Conservation (phyloP, 2,888 invertebrate genomes). For the Noctuana brunneofusca region DNA sequence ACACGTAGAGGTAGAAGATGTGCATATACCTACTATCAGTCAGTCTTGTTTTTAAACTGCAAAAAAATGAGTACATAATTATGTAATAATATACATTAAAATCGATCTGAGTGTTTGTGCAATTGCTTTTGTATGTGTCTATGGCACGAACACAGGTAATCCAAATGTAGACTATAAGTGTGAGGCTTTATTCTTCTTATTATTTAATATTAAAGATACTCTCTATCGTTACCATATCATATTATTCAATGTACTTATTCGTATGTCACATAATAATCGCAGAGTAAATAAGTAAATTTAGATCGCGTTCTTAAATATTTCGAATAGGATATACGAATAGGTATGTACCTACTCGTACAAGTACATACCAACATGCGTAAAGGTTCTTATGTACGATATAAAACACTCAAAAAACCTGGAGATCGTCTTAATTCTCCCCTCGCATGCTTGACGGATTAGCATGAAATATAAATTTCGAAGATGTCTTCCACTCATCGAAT, state of each 20-base stretch:
- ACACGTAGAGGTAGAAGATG: not conserved
- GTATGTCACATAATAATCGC: not conserved
- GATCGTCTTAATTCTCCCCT: conserved; percentile 31
- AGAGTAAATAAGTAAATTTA: conserved; percentile 4
- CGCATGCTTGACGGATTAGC: conserved; percentile 24
- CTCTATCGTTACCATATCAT: too few relatives aligned
- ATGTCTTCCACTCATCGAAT: conserved; percentile 40
- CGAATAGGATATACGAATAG: not conserved
- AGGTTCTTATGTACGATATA: conserved; percentile 10
- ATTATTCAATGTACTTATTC: not conserved
- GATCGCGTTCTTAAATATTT: conserved; percentile 12
- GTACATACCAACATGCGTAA: not conserved
- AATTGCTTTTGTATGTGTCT: too few relatives aligned
- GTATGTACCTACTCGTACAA: not conserved
- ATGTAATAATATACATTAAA: too few relatives aligned
- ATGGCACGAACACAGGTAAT: too few relatives aligned
- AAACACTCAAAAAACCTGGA: conserved; percentile 29
- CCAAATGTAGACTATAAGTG: too few relatives aligned
- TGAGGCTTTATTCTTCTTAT: too few relatives aligned
- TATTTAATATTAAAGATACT: too few relatives aligned
- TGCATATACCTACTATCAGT: not conserved
- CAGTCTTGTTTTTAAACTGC: not conserved
- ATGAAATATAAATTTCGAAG: conserved; percentile 37
- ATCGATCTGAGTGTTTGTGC: too few relatives aligned
- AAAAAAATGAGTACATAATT: too few relatives aligned